Conservation (phyloP, 2,113 vertebrate genomes). For the Phrynosoma blainvillii region DNA sequence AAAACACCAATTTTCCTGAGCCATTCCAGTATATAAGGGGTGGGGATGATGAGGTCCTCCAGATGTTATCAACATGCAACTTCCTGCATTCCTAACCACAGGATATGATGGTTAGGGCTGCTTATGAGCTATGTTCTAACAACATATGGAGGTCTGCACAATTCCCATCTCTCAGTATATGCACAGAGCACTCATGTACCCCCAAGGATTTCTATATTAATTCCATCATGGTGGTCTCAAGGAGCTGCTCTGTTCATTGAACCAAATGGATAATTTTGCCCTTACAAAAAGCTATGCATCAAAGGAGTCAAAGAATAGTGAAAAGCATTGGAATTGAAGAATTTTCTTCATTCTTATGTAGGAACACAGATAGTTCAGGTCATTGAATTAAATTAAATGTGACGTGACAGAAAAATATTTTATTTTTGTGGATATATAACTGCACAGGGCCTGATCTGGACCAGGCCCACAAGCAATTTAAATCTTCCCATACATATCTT, state of each 20-base stretch:
- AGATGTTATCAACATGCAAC: too few relatives aligned
- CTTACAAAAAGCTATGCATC: not conserved
- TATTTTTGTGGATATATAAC: not conserved
- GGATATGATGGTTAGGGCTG: too few relatives aligned
- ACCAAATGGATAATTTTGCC: not conserved
- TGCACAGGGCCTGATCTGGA: too few relatives aligned
- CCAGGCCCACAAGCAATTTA: too few relatives aligned
- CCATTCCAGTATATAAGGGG: too few relatives aligned
- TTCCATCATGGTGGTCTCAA: not conserved
- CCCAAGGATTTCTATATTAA: not conserved
- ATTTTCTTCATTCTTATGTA: not conserved
- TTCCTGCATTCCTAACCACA: too few relatives aligned
- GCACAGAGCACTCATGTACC: not conserved
- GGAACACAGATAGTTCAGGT: not conserved
- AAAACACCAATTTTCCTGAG: not conserved
- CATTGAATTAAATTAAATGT: too few relatives aligned
- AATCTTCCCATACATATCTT: too few relatives aligned
- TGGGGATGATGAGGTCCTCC: too few relatives aligned
- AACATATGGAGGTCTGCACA: too few relatives aligned
- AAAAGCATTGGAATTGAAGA: not conserved
- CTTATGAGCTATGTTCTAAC: too few relatives aligned
- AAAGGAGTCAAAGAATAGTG: not conserved
- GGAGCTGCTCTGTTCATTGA: not conserved
- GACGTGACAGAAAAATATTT: not conserved
- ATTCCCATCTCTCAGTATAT: not conserved